Evolutionary conservation across 2,888 invertebrate genomes (phyloP), one percentile per base, ranked within the genome.

Genomic region (Eumerus sabulonum): DNA sequence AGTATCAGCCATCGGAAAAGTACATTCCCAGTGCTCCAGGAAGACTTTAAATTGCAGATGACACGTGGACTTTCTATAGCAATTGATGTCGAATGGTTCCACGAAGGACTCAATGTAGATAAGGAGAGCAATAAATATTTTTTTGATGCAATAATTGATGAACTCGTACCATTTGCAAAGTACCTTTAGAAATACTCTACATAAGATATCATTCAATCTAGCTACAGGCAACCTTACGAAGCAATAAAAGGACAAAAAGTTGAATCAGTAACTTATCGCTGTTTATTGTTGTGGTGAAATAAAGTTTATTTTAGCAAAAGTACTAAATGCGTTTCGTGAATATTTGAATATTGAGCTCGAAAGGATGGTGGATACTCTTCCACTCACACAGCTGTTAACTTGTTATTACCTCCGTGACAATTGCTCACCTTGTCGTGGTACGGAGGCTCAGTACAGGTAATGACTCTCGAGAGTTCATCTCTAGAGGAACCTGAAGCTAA

Each of bases 1-100:
- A 91, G 82, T 92, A 92, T 84, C 90, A 91, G 82, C 92, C 92
- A 0, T 92, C 92, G 40, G 92, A 92, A 77, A 92, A 92, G 85
- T 92, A 92, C 84, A 90, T 91, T 67, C 92, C 92, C 63, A 87
- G 86, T 82, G 86, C 87, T 68, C 87, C 88, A 4, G 86, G 87
- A 27, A 85, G 83, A 51, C 83, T 83, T 56, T 85, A 84, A 76
- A 35, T 40, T 35, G 19, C 5, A 3, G 27, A 1, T 9, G 17
- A 44, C 9, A 9, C 9, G 17, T 42, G 13, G 16, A 27, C 3
- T n/a, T n/a, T n/a, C n/a, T n/a, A n/a, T n/a, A 59, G 48, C 42
- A 11, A 76, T 63, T 47, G 54, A 36, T 62, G 56, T 12, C 40
- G 48, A 42, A 62, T 77, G 77, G 67, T 79, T 79, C 68, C 79